Evolutionary conservation across 1,140 invertebrate species (phyloP), one percentile per base, ranked within the genome.

Genomic region (Drosophila kepulauana): DNA sequence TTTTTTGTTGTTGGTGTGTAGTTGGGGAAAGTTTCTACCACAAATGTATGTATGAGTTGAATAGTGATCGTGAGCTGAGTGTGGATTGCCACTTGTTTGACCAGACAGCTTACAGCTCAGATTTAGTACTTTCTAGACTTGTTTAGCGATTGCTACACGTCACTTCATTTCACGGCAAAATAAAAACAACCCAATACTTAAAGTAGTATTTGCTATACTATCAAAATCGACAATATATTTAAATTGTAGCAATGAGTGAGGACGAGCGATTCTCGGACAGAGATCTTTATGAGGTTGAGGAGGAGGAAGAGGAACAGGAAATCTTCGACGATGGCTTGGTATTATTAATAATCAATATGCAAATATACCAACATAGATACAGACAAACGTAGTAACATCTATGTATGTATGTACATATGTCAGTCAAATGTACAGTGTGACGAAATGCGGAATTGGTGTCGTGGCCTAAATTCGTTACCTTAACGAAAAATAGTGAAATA

Each of bases 91-190:
- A 88, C 77, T 88, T 52, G 85, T 84, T 89, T 88, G 84, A 89
- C 84, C 84, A 88, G 78, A 10, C 35, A 56, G 56, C 30, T 56
- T 61, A 57, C 38, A 65, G 69, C 62, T 82, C 68, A 84, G 73
- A 88, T 78, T 85, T 56, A 89, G 81, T 90, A 89, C 85, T 89
- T 89, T 89, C 86, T 89, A 89, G 86, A 86, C 85, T 75, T 59
- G 73, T 78, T 58, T 52, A 89, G 75, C 78, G 81, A 81, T 51
- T 79, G 86, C 72, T 79, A 89, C 85, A 90, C 85, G 85, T 89
- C 81, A 85, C 72, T 49, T 51, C 81, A 85, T 68, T 46, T 51
- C 66, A 70, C 77, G 77, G 68, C 41, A 76, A 82, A 79, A 62
- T 56, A n/a, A 58, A 56, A 48, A 59, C 8, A 48, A 59, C 8